Conservation (phyloP, 2,888 invertebrate species). For the Elgonia sp. region DNA sequence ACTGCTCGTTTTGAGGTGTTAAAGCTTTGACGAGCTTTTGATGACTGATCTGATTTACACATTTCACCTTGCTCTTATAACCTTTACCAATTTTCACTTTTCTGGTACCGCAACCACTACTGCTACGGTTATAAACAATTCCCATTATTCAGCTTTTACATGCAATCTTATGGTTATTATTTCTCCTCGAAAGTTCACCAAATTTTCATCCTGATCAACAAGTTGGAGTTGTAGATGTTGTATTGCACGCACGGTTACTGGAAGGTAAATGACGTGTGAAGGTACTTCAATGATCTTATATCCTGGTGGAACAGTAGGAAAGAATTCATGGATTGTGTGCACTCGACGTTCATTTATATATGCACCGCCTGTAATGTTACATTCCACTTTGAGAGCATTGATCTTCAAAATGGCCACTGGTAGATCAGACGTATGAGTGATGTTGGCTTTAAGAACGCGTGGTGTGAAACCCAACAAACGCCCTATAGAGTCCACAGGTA, state of each 20-base stretch:
- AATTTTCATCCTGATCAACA: conserved; percentile 75
- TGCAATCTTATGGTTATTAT: conserved; percentile 75
- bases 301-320: conserved; percentile 80
- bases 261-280: conserved; percentile 75
- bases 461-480: conserved; percentile 69
- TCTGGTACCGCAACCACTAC: not conserved
- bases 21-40: too few species aligned
- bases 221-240: conserved; percentile 74
- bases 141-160: conserved; percentile 63
- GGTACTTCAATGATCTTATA: conserved; percentile 82
- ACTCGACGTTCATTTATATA: conserved; percentile 42
- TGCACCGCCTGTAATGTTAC: conserved; percentile 45
- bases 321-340: conserved; percentile 41
- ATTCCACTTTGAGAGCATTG: conserved; percentile 53
- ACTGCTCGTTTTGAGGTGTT: not conserved
- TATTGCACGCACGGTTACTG: conserved; percentile 69
- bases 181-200: conserved; percentile 76
- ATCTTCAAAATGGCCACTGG: conserved; percentile 60
- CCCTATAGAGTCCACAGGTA: conserved; percentile 66
- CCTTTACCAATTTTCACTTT: conserved; percentile 76
- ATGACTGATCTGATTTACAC: not conserved
- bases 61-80: not conserved
- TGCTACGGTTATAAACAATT: conserved; percentile 29
- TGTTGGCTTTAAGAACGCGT: conserved; percentile 48
- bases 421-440: conserved; percentile 26